Evolutionary conservation across 1,140 invertebrate species (phyloP).

Genomic region (Drosophila lacteicornis): DNA sequence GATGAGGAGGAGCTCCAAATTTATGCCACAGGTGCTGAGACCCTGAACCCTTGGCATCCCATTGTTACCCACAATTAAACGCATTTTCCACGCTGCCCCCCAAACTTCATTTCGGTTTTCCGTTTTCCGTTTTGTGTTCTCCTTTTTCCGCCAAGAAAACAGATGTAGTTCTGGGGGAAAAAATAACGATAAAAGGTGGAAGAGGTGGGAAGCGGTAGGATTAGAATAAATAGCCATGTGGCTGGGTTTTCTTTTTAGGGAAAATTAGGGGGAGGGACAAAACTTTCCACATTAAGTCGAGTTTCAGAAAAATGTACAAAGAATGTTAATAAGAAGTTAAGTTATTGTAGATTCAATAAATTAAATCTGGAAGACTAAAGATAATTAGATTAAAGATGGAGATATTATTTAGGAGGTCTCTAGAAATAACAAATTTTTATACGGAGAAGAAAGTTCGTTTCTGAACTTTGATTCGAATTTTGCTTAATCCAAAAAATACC

Average conservation of each 20-base stretch:
- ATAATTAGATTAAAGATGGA: too few species aligned
- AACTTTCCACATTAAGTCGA: not conserved
- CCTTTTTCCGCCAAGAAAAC: not conserved
- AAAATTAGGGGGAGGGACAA: not conserved
- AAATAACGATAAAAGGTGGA: slow-evolving; percentile 1
- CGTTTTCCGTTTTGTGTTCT: not conserved
- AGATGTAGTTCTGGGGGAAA: slow-evolving; percentile 5
- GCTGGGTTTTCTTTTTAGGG: not conserved
- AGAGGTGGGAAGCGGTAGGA: not conserved
- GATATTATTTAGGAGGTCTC: too few species aligned
- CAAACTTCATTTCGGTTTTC: slow-evolving; percentile 24
- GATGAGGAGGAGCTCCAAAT: slow-evolving; percentile 27
- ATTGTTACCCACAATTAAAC: slow-evolving; percentile 63
- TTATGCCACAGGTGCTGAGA: slow-evolving; percentile 72
- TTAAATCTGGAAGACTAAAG: too few species aligned
- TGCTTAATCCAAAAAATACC: too few species aligned
- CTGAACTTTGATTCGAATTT: too few species aligned
- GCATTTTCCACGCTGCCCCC: slow-evolving; percentile 32
- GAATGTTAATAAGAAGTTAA: too few species aligned
- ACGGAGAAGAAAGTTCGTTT: too few species aligned
- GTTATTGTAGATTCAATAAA: too few species aligned
- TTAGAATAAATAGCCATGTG: slow-evolving; percentile 9
- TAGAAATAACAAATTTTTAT: too few species aligned
- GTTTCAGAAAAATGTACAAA: slow-evolving; percentile 2
- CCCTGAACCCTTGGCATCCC: slow-evolving; percentile 15